Evolutionary conservation across 2,113 vertebrate species (phyloP), one percentile per base, ranked within the genome.

Genomic region (Microcebus murinus): DNA sequence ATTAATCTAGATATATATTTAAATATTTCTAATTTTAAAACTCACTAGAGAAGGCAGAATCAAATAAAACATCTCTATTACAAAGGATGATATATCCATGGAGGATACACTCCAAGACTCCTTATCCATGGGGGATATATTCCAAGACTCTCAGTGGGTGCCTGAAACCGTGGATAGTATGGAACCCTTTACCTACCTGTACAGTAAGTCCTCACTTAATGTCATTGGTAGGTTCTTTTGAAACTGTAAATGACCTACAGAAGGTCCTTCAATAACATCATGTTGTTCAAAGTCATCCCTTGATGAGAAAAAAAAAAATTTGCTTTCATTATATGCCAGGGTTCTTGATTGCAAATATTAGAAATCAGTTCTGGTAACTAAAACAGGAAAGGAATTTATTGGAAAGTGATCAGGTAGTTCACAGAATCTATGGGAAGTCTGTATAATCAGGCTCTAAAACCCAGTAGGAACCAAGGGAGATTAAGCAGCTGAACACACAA

Each of bases 331-430:
- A 48, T 76, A 76, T 48, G 36, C 7, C 48, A 73, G 4, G 8
- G 27, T 92, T 96, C 61, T 82, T 95, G 84, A 59, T 42, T 90
- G n/a, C 59, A 73, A 68, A 34, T 73, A 83, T 45, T 39, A 67
- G 76, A 81, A 89, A 67, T 94, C n/a, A 61, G 42, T 91, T n/a
- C 48, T 48, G 65, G 45, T 61, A 70, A 80, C 52, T 80, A 59
- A 91, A 70, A 85, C 9, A 90, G 39, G 23, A 52, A 76, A 39
- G 7, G 21, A 73, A 73, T 83, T 73, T 79, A 73, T 68, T 92
- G 63, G 36, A 25, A 80, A 68, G 48, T 80, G 90, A 86, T 18
- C 65, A 86, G 45, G 34, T 61, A n/a, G 82, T 42, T 90, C 31
- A 77, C n/a, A 74, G 61, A 84, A 55, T 87, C 25, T 55, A 25